phyloP scores from a whole-genome alignment of 2,888 invertebrate species.

The Phasia obesa region DNA sequence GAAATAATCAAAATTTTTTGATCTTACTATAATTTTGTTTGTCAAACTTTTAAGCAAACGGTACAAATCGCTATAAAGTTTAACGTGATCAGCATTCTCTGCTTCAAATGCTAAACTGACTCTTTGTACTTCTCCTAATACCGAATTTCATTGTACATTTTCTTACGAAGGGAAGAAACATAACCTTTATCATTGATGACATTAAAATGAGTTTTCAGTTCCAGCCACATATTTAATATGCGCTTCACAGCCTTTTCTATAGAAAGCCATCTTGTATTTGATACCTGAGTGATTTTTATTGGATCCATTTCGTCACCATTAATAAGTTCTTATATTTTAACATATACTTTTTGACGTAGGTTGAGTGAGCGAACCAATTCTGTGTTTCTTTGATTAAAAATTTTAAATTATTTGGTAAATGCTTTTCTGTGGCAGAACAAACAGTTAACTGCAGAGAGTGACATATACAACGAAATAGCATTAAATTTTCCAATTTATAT shows the following conservation, averaged over 20 bases:
- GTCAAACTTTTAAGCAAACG: no score
- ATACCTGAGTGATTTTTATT: no score
- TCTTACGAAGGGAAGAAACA: background rate
- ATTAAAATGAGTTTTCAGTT: slow-evolving; percentile 20
- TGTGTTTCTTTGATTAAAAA: slow-evolving; percentile 39
- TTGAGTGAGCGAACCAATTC: slow-evolving; percentile 44
- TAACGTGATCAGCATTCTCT: no score
- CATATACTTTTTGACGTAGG: slow-evolving; percentile 11
- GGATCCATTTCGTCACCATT: no score
- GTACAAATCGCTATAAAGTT: no score
- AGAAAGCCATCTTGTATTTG: no score
- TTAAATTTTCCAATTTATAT: slow-evolving; percentile 23
- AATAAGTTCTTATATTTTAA: no score
- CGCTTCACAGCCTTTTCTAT: no score
- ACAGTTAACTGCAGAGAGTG: slow-evolving; percentile 49
- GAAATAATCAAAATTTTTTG: no score
- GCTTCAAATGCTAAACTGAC: no score
- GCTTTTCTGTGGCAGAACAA: slow-evolving; percentile 27
- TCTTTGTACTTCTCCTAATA: no score
- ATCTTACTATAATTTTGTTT: no score
- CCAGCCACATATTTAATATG: slow-evolving; percentile 23
- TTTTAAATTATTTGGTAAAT: slow-evolving; percentile 20
- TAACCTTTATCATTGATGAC: background rate
- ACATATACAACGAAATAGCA: slow-evolving; percentile 30
- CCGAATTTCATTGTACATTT: background rate